Evolutionary conservation across 2,888 invertebrate species (phyloP).

Genomic region (Willowsia nigromaculata): DNA sequence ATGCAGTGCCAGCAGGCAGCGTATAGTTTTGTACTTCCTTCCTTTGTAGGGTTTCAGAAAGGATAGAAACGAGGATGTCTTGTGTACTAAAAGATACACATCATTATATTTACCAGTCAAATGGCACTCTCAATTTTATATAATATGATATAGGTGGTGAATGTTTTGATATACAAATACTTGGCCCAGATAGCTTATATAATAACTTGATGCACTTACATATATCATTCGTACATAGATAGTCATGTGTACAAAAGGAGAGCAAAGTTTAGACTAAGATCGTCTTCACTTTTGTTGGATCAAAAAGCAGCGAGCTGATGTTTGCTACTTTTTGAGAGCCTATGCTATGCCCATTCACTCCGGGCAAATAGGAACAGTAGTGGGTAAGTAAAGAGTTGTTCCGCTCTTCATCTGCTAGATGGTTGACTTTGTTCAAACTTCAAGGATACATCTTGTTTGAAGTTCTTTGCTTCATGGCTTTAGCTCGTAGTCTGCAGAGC

Average conservation of each 20-base stretch:
- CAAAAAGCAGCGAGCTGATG: slow-evolving; percentile 19
- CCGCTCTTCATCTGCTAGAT: slow-evolving; percentile 56
- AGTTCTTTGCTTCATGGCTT: neutral
- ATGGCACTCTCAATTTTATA: neutral
- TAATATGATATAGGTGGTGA: neutral
- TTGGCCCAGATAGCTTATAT: neutral
- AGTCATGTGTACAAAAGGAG: neutral
- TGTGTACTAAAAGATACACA: neutral
- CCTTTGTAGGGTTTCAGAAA: neutral
- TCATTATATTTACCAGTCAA: neutral
- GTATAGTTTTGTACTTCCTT: slow-evolving; percentile 15
- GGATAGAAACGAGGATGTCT: neutral
- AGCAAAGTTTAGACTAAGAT: slow-evolving; percentile 27
- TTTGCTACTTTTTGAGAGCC: slow-evolving; percentile 39
- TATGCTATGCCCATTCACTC: neutral
- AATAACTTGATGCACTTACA: neutral
- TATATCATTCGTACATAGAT: neutral
- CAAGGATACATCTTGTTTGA: slow-evolving; percentile 27
- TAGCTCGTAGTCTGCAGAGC: neutral
- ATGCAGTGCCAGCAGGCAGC: slow-evolving; percentile 30
- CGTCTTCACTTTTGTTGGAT: slow-evolving; percentile 12
- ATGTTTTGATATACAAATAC: neutral
- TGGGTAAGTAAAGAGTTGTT: slow-evolving; percentile 34
- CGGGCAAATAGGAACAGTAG: neutral
- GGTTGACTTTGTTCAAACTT: slow-evolving; percentile 62